Base-by-base conservation (phyloP, 2,113 vertebrate species). In the Ptilorrhoa leucosticta region DNA sequence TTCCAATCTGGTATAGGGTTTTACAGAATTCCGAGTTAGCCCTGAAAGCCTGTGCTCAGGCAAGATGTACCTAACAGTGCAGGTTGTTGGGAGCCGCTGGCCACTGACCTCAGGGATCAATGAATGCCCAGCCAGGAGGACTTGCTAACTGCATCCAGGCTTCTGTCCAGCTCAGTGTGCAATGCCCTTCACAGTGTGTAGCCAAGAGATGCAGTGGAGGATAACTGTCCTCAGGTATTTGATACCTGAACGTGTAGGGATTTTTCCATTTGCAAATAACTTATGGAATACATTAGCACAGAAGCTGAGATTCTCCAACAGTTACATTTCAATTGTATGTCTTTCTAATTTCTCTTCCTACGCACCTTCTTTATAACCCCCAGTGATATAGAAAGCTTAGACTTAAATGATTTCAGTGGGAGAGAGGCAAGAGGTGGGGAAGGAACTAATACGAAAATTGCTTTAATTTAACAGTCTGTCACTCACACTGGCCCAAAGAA, bases 371-470 rank as follows among this genome's bases (percentile, higher is more conserved):
- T 87, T 84, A 30, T 77, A 76, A 33, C 75, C 83, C 63, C 33
- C 72, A 66, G 77, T 95, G 89, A 77, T 57, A 68, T 0, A 70
- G 80, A 83, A 88, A 90, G n/a, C 75, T 81, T 72, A 85, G 61
- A 35, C 79, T 71, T 65, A 69, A 89, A 87, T 44, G 1, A 72
- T 95, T 94, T 83, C 84, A 89, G 77, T 91, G 72, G 84, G 77
- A 89, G 84, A 95, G 73, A 96, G 40, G 77, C 82, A 87, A 73
- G 82, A 95, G 77, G 48, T 89, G 72, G 82, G 77, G 66, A 94
- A 75, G 71, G 63, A 91, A 86, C 90, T 94, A 89, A 93, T 93
- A 86, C 33, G 87, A 91, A 95, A 93, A 91, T 91, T 86, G 79
- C 87, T 80, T 94, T 80, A 68, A 80, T 94, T 86, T 89, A 83